Evolutionary conservation across 2,888 invertebrate genomes (phyloP), one percentile per base, ranked within the genome.

Genomic region (Athripsodes cinereus): DNA sequence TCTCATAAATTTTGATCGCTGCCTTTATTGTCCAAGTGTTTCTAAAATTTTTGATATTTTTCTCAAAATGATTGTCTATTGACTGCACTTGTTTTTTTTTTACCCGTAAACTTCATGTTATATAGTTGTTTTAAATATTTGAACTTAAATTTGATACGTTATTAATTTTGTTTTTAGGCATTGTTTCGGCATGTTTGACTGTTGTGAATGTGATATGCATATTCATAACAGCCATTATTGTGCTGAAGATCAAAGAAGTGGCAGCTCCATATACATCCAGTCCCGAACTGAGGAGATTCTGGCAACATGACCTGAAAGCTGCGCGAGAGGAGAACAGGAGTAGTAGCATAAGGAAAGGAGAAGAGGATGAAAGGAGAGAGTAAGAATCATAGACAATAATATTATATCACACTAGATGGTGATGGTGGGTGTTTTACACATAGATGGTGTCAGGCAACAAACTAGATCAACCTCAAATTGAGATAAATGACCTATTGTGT

Each of bases 171-270:
- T n/a, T 46, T 56, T 11, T 67, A 79, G 79, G 91, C 21, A 84
- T 87, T 57, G 85, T 92, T 55, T 91, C 91, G 68, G 86, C 89
- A 58, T 83, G 87, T 63, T 72, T 92, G 53, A 91, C 91, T 1
- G 78, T 91, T 52, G 81, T 92, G 34, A 92, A 92, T 71, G 90
- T 92, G 60, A 81, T 87, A 67, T 90, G 91, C 72, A 92, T 92
- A 68, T 88, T 90, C 69, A 81, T 88, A 66, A 87, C 89, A 53
- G 91, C 90, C 1, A 84, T 90, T 66, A 79, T 89, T 62, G 86
- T 91, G 61, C 74, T 92, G 52, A 90, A 90, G 82, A 88, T 91
- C 64, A 92, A 92, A 71, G 90, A 90, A 73, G 90, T 91, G 8
- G 87, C 87, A 1, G 90, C 90, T 53, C 91, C 89, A 0, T 86